phyloP scores from a whole-genome alignment of 2,113 vertebrate genomes.

The Planiliza haematocheilus region DNA sequence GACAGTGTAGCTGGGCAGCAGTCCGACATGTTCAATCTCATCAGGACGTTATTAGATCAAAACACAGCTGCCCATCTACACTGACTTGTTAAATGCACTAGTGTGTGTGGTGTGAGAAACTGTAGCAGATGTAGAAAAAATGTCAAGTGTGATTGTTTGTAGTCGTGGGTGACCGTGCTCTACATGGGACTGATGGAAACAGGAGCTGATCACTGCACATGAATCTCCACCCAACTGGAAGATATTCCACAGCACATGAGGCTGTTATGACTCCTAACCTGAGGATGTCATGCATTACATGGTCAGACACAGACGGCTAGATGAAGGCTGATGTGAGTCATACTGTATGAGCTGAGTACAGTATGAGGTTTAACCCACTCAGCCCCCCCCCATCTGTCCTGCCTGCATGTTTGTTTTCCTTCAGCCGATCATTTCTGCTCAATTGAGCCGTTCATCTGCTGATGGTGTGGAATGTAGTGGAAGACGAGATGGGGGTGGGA shows the following conservation, averaged over 20 bases:
- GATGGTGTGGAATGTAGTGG: conserved; percentile 38
- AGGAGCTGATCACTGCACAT: too few species aligned
- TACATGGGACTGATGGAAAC: too few species aligned
- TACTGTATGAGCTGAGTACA: not conserved
- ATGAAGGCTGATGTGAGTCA: not conserved
- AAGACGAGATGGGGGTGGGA: not conserved
- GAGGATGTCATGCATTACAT: too few species aligned
- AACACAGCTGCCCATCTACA: conserved; percentile 14
- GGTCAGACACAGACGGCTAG: too few species aligned
- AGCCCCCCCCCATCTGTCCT: conserved; percentile 4
- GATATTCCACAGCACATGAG: too few species aligned
- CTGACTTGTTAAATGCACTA: not conserved
- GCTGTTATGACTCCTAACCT: too few species aligned
- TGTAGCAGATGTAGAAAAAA: too few species aligned
- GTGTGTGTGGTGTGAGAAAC: conserved; percentile 1
- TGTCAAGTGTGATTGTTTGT: not conserved
- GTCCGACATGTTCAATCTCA: not conserved
- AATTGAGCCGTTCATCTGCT: conserved; percentile 54
- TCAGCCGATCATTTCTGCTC: conserved; percentile 51
- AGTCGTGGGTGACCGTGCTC: too few species aligned
- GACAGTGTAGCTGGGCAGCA: conserved; percentile 26
- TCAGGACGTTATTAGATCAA: too few species aligned
- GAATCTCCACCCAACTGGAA: too few species aligned
- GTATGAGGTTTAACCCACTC: not conserved
- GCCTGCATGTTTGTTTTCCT: conserved; percentile 58